These are phyloP conservation scores for Netelia fuscicornis DNA, from an alignment of 2,888 invertebrate genomes.

Conservation along the genomic window DNA sequence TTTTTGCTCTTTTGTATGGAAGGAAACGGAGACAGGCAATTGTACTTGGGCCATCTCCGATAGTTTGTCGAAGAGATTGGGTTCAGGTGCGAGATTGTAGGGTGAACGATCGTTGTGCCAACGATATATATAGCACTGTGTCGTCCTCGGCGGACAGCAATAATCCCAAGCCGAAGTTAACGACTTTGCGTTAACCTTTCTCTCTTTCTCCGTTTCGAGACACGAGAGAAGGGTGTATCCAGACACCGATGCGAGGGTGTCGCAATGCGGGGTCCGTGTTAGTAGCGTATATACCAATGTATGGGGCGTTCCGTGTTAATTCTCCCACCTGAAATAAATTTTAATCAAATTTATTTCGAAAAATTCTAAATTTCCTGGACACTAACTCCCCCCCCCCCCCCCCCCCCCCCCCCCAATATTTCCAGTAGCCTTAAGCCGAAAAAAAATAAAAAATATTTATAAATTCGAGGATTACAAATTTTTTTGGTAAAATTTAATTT, in stretches of 20 bases:
- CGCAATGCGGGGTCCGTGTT: constrained; percentile 16
- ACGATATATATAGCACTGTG: not conserved
- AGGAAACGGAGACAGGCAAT: not conserved
- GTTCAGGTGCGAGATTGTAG: constrained; percentile 5
- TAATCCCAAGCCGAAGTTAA: constrained; percentile 17
- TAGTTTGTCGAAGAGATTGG: not conserved
- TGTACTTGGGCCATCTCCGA: not conserved
- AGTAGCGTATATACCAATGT: not conserved
- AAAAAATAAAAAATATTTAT: too few relatives aligned
- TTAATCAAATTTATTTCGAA: too few relatives aligned
- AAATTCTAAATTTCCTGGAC: too few relatives aligned
- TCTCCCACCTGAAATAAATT: not conserved
- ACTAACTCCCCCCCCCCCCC: too few relatives aligned
- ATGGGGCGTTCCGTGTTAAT: not conserved
- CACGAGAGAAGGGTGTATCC: constrained; percentile 15
- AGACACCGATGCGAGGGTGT: constrained; percentile 21
- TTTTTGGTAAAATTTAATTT: too few relatives aligned
- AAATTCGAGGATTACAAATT: too few relatives aligned
- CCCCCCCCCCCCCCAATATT: too few relatives aligned
- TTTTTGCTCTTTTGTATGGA: too few relatives aligned
- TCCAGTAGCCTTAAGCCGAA: too few relatives aligned
- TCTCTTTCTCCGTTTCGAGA: not conserved
- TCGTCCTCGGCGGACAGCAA: constrained; percentile 10
- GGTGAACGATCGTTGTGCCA: constrained; percentile 12
- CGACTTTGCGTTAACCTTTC: constrained; percentile 10